These are phyloP conservation scores for Murina feae DNA, from an alignment of 2,113 vertebrate species.

Conservation along the genomic window DNA sequence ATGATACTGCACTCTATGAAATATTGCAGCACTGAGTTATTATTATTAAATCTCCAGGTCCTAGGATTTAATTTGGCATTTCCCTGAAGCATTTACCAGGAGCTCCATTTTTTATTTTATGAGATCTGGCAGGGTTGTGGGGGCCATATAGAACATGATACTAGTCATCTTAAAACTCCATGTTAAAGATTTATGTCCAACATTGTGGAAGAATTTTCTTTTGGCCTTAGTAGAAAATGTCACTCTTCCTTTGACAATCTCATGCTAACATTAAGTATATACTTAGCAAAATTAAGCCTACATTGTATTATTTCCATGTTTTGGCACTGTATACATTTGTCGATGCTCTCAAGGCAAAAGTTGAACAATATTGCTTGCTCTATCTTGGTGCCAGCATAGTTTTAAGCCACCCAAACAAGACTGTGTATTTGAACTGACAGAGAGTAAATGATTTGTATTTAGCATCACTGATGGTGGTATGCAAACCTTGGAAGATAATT, in stretches of 20 bases:
- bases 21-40: not conserved
- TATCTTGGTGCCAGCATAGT: constrained; percentile 82
- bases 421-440: constrained; percentile 83
- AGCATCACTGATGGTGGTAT: constrained; percentile 84
- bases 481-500: constrained; percentile 83
- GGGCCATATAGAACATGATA: not conserved
- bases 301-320: constrained; percentile 65
- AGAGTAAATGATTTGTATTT: constrained; percentile 87
- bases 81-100: not conserved
- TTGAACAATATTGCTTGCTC: constrained; percentile 72
- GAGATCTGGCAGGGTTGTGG: not conserved
- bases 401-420: constrained; percentile 82
- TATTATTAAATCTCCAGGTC: constrained; percentile 28
- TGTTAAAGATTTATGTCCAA: not conserved
- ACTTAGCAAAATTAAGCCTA: constrained; percentile 63
- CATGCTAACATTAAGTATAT: constrained; percentile 58
- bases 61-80: not conserved
- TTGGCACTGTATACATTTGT: constrained; percentile 69
- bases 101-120: not conserved
- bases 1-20: not conserved
- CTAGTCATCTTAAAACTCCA: not conserved
- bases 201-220: not conserved
- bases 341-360: constrained; percentile 72
- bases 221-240: constrained; percentile 24
- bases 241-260: not conserved